Evolutionary conservation across 2,797 vertebrate genomes (phyloP).

Genomic region (Enteromius fasciolatus): DNA sequence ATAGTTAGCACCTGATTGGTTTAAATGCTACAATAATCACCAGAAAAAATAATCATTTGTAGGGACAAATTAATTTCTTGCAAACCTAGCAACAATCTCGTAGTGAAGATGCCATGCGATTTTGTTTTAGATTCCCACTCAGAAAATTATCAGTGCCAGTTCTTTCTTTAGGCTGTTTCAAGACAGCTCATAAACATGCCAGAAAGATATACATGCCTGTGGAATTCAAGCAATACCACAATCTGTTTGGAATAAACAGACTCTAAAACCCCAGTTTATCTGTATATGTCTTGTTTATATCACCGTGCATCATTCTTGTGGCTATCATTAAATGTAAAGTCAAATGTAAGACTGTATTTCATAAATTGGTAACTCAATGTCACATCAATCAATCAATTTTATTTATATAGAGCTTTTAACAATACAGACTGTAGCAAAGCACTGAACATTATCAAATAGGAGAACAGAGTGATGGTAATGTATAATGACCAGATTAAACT

Average conservation of each 20-base stretch:
- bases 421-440: too few relatives aligned
- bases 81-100: not conserved
- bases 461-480: too few relatives aligned
- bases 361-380: not conserved
- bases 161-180: slow-evolving; percentile 7
- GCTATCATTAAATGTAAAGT: not conserved
- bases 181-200: not conserved
- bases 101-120: not conserved
- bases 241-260: slow-evolving; percentile 1
- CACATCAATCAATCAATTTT: not conserved
- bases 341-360: not conserved
- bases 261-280: not conserved
- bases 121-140: not conserved
- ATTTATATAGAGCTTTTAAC: too few relatives aligned
- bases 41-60: not conserved
- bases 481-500: too few relatives aligned
- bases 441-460: too few relatives aligned
- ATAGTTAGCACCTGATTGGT: too few relatives aligned
- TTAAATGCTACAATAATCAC: not conserved
- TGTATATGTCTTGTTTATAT: not conserved
- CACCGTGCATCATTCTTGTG: not conserved
- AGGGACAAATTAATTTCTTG: not conserved
- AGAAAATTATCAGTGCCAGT: not conserved
- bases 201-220: not conserved
- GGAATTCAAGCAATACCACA: not conserved